Percentiles rank a stretch among this genome's conserved stretches.
These are phyloP conservation scores for Smithornis capensis DNA, from an alignment of 2,113 vertebrate genomes.

Conservation along the genomic window DNA sequence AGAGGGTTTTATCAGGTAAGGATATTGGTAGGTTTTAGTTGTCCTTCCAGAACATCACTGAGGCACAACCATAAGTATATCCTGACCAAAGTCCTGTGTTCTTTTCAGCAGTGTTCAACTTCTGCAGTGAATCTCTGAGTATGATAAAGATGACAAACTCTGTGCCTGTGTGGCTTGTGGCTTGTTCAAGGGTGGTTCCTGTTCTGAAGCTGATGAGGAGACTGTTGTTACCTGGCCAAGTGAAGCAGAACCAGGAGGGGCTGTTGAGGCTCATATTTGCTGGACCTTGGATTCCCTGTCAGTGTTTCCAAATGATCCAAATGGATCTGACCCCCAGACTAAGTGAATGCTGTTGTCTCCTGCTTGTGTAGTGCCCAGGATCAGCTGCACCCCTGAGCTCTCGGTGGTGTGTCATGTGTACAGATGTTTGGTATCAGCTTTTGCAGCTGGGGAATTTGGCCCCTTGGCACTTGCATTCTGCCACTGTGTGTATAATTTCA, in stretches of 20 bases:
- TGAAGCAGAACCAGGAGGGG: background rate
- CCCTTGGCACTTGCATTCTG: background rate
- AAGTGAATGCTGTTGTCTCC: background rate
- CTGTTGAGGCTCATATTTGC: background rate
- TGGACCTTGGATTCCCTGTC: background rate
- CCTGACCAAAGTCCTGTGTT: background rate
- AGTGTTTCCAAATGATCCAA: fast-evolving
- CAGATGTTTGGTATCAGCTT: background rate
- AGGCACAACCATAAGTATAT: background rate
- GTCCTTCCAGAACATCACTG: background rate
- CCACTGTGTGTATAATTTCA: background rate
- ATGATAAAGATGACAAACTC: background rate
- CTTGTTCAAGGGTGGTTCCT: conserved; percentile 46
- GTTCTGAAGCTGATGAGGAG: background rate
- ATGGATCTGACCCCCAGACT: background rate
- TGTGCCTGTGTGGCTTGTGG: background rate
- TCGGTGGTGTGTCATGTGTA: background rate
- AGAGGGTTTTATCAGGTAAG: background rate
- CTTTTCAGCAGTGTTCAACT: background rate
- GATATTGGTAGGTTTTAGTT: background rate
- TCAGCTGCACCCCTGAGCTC: background rate
- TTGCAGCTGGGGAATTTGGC: background rate
- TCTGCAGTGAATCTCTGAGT: background rate
- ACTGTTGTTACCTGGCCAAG: background rate
- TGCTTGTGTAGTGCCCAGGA: background rate